Percentiles rank a stretch among this genome's conserved stretches.
Conservation (phyloP, 1,140 invertebrate genomes). For the Drosophila quadrilineata region DNA sequence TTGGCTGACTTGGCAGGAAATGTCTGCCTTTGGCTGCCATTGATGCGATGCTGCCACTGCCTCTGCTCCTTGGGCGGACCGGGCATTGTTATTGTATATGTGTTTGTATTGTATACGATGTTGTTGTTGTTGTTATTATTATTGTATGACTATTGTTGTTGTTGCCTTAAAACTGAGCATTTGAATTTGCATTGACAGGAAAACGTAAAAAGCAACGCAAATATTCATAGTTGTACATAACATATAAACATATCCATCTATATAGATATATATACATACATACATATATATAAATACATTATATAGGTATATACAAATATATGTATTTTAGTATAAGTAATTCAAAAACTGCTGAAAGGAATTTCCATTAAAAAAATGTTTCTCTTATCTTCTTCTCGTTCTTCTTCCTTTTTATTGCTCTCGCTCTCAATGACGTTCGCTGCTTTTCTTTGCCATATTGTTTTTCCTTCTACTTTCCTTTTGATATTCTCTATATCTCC, state of each 20-base stretch:
- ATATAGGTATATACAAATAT: slow-evolving; percentile 1
- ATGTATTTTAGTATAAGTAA: slow-evolving; percentile 61
- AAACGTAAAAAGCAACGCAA: slow-evolving; percentile 32
- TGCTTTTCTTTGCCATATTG: slow-evolving; percentile 61
- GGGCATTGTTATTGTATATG: slow-evolving; percentile 44
- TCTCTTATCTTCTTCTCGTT: slow-evolving; percentile 77
- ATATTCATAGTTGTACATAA: slow-evolving; percentile 65
- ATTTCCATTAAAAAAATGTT: slow-evolving; percentile 79
- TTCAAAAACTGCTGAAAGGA: slow-evolving; percentile 76
- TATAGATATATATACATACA: slow-evolving; percentile 22
- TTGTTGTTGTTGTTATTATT: slow-evolving; percentile 40
- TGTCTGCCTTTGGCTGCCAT: not conserved
- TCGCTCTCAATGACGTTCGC: slow-evolving; percentile 59
- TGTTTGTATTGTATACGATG: slow-evolving; percentile 36
- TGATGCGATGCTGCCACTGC: slow-evolving; percentile 39
- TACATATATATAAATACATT: slow-evolving; percentile 4
- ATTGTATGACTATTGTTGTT: slow-evolving; percentile 47
- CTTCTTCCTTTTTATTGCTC: slow-evolving; percentile 45
- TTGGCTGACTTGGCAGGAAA: slow-evolving; percentile 6
- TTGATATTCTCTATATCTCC: slow-evolving; percentile 1
- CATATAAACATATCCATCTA: slow-evolving; percentile 48
- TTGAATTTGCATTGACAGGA: slow-evolving; percentile 70
- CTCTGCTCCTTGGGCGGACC: slow-evolving; percentile 17
- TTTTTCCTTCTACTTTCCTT: slow-evolving; percentile 28
- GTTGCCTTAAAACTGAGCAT: slow-evolving; percentile 59